Percentiles rank a stretch among this genome's conserved stretches.
phyloP scores from a whole-genome alignment of 2,113 vertebrate species.

The Addax nasomaculatus region DNA sequence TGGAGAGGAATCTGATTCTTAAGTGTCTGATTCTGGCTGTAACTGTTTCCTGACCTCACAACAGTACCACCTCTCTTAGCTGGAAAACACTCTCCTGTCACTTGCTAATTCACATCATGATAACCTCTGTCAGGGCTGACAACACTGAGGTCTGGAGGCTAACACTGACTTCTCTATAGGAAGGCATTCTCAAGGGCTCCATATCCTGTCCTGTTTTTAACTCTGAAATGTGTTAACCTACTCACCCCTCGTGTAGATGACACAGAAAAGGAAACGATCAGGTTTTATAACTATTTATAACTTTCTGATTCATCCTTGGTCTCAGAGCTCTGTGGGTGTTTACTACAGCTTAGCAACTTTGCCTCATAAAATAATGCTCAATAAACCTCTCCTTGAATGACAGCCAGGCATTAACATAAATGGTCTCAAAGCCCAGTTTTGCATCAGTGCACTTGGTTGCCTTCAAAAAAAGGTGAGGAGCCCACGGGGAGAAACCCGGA shows the following conservation, averaged over 20 bases:
- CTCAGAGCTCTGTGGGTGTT: constrained; percentile 46
- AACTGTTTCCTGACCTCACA: not conserved
- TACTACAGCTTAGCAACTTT: constrained; percentile 28
- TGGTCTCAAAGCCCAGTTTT: not conserved
- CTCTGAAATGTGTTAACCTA: not conserved
- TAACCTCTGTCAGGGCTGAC: not conserved
- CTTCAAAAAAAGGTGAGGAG: not conserved
- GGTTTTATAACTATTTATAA: constrained; percentile 50
- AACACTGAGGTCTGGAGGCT: not conserved
- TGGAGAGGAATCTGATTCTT: not conserved
- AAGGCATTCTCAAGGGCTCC: not conserved
- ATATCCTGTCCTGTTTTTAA: not conserved
- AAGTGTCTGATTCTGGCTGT: not conserved
- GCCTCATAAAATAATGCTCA: constrained; percentile 31
- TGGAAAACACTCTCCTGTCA: not conserved
- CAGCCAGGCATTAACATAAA: not conserved
- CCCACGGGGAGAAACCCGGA: not conserved
- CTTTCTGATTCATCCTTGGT: constrained; percentile 50
- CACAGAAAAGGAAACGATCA: constrained; percentile 22
- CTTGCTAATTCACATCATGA: not conserved
- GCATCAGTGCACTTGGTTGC: not conserved
- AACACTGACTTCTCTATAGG: not conserved
- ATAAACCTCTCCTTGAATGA: not conserved
- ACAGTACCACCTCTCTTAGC: not conserved
- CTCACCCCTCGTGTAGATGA: not conserved